A percentile compares a stretch with the other conserved stretches of the same genome.
These are phyloP conservation scores for Microcebus tavaratra DNA, from an alignment of 2,113 vertebrate genomes.

Conservation along the genomic window DNA sequence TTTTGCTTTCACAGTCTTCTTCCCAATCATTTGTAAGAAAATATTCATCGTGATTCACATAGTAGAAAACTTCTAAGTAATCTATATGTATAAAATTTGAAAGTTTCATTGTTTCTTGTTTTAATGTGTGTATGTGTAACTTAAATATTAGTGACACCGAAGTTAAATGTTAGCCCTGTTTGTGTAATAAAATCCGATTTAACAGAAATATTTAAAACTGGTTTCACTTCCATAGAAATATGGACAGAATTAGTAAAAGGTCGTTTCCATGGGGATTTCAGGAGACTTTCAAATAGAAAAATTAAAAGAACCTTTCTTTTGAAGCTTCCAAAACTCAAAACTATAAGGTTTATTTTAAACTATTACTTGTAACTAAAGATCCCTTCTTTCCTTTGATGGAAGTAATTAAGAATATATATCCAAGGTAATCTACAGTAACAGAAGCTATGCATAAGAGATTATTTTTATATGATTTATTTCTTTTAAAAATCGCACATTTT, in stretches of 20 bases:
- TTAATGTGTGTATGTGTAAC: conserved; percentile 45
- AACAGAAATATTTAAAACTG: conserved; percentile 84
- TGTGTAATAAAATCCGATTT: conserved; percentile 80
- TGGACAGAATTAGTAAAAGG: conserved; percentile 83
- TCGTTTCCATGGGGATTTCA: conserved; percentile 84
- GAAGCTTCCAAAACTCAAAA: conserved; percentile 67
- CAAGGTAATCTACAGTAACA: conserved; percentile 30
- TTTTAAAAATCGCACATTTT: conserved; percentile 64
- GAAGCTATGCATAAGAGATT: not conserved
- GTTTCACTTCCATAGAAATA: conserved; percentile 82
- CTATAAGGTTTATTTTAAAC: conserved; percentile 70
- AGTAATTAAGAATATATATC: conserved; percentile 39
- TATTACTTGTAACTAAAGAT: conserved; percentile 43
- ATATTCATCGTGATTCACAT: conserved; percentile 33
- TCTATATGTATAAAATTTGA: conserved; percentile 5
- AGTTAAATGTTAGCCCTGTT: conserved; percentile 80
- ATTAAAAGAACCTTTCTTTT: conserved; percentile 77
- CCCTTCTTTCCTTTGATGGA: conserved; percentile 32
- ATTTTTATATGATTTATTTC: conserved; percentile 47
- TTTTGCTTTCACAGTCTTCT: not conserved
- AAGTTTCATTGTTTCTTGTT: conserved; percentile 70
- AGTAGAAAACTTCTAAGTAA: conserved; percentile 61
- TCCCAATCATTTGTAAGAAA: not conserved
- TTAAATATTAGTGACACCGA: conserved; percentile 70
- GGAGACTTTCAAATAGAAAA: conserved; percentile 78